These are phyloP conservation scores for Phengaris alcon DNA, from an alignment of 2,888 invertebrate genomes.

Conservation along the genomic window DNA sequence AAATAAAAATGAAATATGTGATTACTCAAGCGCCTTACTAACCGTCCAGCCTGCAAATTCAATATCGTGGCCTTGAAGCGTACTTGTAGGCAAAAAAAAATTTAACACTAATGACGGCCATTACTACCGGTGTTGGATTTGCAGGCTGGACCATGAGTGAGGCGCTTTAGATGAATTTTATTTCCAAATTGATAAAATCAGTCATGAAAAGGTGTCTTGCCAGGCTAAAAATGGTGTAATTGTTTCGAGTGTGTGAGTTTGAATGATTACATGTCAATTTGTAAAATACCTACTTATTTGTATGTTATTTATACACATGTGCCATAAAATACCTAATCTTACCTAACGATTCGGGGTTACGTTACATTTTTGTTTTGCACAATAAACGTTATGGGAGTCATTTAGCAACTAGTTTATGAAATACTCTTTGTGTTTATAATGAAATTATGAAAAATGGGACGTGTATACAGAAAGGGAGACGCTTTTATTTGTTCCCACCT, in stretches of 20 bases:
- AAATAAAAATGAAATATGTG: too few species aligned
- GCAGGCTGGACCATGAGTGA: too few species aligned
- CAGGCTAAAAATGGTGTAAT: slow-evolving; percentile 30
- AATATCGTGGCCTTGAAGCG: too few species aligned
- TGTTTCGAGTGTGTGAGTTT: slow-evolving; percentile 45
- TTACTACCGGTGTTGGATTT: too few species aligned
- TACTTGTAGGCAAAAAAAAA: too few species aligned
- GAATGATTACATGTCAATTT: slow-evolving; percentile 48
- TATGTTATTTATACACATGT: slow-evolving; percentile 64
- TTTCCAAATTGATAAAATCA: neutral
- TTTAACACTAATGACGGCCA: too few species aligned
- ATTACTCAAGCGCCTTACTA: too few species aligned
- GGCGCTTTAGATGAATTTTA: neutral
- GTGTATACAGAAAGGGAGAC: slow-evolving; percentile 27
- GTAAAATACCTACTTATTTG: slow-evolving; percentile 56
- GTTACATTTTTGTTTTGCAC: slow-evolving; percentile 41
- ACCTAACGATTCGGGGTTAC: slow-evolving; percentile 57
- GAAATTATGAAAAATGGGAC: neutral
- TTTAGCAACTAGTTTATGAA: slow-evolving; percentile 32
- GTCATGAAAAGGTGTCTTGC: neutral
- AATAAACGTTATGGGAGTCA: slow-evolving; percentile 38
- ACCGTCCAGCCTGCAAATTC: too few species aligned
- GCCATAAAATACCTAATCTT: slow-evolving; percentile 60
- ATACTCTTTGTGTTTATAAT: slow-evolving; percentile 29
- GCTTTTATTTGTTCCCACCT: slow-evolving; percentile 41